phyloP scores from a whole-genome alignment of 2,888 invertebrate species.

The Parnassius glacialis region DNA sequence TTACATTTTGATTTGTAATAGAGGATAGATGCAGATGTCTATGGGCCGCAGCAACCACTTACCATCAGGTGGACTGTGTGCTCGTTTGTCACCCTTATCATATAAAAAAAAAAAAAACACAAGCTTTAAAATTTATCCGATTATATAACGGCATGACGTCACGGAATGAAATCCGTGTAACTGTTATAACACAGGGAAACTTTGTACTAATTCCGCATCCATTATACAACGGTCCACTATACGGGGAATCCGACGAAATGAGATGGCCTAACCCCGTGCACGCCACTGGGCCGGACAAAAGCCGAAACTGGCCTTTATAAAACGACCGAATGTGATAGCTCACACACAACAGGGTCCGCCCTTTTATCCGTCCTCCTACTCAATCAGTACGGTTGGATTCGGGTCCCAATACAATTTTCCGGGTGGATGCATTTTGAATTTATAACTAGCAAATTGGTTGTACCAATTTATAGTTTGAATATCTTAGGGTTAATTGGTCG shows the following conservation, averaged over 20 bases:
- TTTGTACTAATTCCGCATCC: constrained; percentile 32
- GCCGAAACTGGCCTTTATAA: constrained; percentile 53
- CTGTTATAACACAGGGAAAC: constrained; percentile 13
- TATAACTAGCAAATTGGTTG: constrained; percentile 78
- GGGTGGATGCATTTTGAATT: constrained; percentile 78
- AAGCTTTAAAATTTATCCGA: too few relatives aligned
- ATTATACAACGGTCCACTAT: constrained; percentile 35
- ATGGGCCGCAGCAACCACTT: too few relatives aligned
- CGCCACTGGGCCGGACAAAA: constrained; percentile 57
- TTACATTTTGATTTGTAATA: too few relatives aligned
- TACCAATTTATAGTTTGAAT: constrained; percentile 74
- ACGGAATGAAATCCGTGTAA: constrained; percentile 5
- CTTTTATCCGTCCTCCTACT: constrained; percentile 36
- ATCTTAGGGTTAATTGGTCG: constrained; percentile 73
- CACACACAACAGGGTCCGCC: constrained; percentile 34
- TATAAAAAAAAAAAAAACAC: too few relatives aligned
- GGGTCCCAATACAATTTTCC: constrained; percentile 75
- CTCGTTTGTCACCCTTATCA: too few relatives aligned
- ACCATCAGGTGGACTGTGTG: too few relatives aligned
- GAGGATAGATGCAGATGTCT: too few relatives aligned
- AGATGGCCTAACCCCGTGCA: constrained; percentile 44
- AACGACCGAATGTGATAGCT: constrained; percentile 51
- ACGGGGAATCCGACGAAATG: constrained; percentile 45
- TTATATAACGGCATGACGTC: not conserved
- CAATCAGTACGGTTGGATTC: constrained; percentile 49